Evolutionary conservation across 2,113 vertebrate species (phyloP).

Genomic region (Petaurus breviceps): DNA sequence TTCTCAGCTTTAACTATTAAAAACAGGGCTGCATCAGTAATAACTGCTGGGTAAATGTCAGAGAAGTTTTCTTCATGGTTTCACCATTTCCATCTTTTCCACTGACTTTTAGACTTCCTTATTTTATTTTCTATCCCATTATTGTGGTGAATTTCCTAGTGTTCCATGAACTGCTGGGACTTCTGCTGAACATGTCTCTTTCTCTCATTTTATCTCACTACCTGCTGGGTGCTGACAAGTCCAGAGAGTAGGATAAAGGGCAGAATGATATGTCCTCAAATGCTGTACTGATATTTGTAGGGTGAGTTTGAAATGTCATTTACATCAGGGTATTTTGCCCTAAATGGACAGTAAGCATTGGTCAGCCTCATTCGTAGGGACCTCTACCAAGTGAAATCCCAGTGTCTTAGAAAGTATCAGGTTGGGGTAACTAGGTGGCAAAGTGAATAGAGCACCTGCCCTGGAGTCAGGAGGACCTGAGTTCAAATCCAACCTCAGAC

Average conservation of each 20-base stretch:
- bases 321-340: constrained; percentile 48
- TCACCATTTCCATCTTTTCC: constrained; percentile 39
- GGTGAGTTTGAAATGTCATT: constrained; percentile 72
- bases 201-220: constrained; percentile 48
- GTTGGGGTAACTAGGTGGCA: too few relatives aligned
- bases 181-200: neutral
- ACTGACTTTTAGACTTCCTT: constrained; percentile 42
- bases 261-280: constrained; percentile 69
- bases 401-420: neutral
- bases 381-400: neutral
- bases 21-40: neutral
- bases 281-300: constrained; percentile 60
- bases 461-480: too few relatives aligned
- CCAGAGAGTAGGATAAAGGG: constrained; percentile 58
- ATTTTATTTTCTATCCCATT: neutral
- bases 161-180: constrained; percentile 8
- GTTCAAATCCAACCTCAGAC: too few relatives aligned
- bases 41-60: constrained; percentile 41
- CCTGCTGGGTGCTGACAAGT: constrained; percentile 55
- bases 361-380: constrained; percentile 21
- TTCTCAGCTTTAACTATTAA: neutral
- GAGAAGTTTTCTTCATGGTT: neutral
- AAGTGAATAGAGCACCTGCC: too few relatives aligned
- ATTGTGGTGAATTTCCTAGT: neutral
- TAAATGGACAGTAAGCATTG: constrained; percentile 43